These are phyloP conservation scores for Delphinapterus leucas DNA, from an alignment of 2,113 vertebrate species.

Conservation along the genomic window DNA sequence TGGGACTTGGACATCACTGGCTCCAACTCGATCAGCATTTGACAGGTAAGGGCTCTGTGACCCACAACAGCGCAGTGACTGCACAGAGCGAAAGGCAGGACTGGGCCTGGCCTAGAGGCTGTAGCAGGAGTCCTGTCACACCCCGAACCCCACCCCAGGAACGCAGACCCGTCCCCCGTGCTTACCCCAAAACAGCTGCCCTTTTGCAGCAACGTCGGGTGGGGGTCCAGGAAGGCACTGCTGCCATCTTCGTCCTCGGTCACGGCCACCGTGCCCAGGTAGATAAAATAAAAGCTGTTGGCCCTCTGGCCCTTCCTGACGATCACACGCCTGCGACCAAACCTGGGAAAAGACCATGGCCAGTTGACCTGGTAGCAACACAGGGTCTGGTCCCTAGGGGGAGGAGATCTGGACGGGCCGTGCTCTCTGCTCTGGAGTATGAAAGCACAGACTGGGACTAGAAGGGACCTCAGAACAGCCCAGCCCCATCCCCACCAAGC, in stretches of 20 bases:
- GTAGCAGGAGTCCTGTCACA: background rate
- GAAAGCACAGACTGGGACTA: background rate
- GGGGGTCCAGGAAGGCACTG: conserved; percentile 70
- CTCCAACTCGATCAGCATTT: background rate
- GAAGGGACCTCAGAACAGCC: background rate
- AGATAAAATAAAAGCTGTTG: conserved; percentile 79
- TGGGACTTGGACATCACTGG: background rate
- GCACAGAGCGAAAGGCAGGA: background rate
- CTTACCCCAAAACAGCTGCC: conserved; percentile 76
- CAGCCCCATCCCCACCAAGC: background rate
- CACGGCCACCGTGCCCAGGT: conserved; percentile 68
- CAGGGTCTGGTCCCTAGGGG: background rate
- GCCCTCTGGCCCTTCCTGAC: conserved; percentile 70
- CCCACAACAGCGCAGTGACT: background rate
- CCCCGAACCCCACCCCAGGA: background rate
- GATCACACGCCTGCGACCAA: conserved; percentile 74
- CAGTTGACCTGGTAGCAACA: background rate
- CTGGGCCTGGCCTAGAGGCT: background rate
- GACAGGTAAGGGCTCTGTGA: background rate
- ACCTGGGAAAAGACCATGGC: conserved; percentile 52
- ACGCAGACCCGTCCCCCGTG: background rate
- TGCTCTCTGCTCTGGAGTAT: background rate
- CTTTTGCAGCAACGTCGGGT: conserved; percentile 69
- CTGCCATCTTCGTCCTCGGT: conserved; percentile 73
- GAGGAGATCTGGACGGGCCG: background rate